These are phyloP conservation scores for Xenops minutus DNA, from an alignment of 2,797 vertebrate species.

Conservation along the genomic window DNA sequence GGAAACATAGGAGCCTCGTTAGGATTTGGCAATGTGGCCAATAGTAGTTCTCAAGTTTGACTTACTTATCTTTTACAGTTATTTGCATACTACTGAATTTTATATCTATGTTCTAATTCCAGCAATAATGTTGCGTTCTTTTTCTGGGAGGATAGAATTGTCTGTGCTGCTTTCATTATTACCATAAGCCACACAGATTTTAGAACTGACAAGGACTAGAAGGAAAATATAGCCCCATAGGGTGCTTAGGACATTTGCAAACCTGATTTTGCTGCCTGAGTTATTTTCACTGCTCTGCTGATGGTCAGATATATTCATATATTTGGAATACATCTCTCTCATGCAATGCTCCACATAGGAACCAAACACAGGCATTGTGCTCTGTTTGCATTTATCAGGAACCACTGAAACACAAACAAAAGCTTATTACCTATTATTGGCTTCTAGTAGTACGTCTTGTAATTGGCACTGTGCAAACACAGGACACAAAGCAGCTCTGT, in stretches of 20 bases:
- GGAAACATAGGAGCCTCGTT: not conserved
- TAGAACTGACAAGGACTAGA: not conserved
- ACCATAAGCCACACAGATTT: not conserved
- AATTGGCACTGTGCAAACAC: conserved; percentile 1
- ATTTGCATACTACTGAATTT: not conserved
- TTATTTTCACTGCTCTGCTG: not conserved
- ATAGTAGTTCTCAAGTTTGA: not conserved
- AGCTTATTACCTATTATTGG: conserved; percentile 16
- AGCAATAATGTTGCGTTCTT: not conserved
- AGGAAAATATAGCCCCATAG: not conserved
- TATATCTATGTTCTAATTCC: not conserved
- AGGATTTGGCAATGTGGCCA: not conserved
- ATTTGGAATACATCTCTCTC: not conserved
- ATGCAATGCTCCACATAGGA: not conserved
- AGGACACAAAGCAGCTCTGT: conserved; percentile 13
- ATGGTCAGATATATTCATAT: not conserved
- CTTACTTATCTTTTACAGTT: not conserved
- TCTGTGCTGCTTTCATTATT: not conserved
- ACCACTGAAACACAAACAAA: not conserved
- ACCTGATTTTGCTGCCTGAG: not conserved
- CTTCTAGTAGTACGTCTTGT: not conserved
- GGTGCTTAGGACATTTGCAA: not conserved
- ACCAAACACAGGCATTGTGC: not conserved
- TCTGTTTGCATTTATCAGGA: not conserved
- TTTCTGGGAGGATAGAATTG: not conserved